Base-by-base conservation (phyloP, 2,797 vertebrate genomes). In the Etheostoma nigrum region DNA sequence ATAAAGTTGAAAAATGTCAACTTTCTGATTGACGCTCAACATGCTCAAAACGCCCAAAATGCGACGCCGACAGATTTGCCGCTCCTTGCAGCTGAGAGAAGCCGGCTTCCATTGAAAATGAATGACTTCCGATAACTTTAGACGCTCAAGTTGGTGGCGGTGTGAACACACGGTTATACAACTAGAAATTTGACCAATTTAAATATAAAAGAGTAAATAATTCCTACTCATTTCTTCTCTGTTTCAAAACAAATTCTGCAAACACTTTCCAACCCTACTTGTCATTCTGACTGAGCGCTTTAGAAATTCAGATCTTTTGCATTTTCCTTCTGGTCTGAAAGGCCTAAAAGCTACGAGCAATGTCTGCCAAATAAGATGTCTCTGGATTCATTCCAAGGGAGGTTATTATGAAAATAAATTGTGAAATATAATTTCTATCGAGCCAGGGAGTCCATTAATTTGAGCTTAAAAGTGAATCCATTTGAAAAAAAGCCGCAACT, bases 391-490 rank as follows among this genome's bases (percentile, higher is more conserved):
- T 69, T 71, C 79, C 82, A 85, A 65, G 27, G 59, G 58, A 72
- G 42, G 55, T 66, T 85, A 79, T 88, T 87, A 84, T 89, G 63
- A 82, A 88, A 86, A 90, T 82, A 83, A 52, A 89, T 72, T 65
- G 76, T 42, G 23, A 87, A 92, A 90, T 89, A 84, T 85, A 76
- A 89, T 94, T 91, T 89, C 74, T 74, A 85, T 88, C 23, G 82
- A 92, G 84, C 83, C 83, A 63, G 65, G 69, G 84, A 78, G 86
- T 83, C 84, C 86, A 91, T 90, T 92, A 78, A 90, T 90, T 86
- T 86, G 70, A 80, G 76, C 68, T 88, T 87, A 85, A 91, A 90
- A 86, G 72, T 82, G 71, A 87, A 89, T 89, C 82, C 70, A 88
- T 88, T 82, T 76, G 80, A 78, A 73, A 76, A 73, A 63, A 72